Evolutionary conservation across 2,797 vertebrate genomes (phyloP), one percentile per base, ranked within the genome.

Genomic region (Gephyroberyx darwinii): DNA sequence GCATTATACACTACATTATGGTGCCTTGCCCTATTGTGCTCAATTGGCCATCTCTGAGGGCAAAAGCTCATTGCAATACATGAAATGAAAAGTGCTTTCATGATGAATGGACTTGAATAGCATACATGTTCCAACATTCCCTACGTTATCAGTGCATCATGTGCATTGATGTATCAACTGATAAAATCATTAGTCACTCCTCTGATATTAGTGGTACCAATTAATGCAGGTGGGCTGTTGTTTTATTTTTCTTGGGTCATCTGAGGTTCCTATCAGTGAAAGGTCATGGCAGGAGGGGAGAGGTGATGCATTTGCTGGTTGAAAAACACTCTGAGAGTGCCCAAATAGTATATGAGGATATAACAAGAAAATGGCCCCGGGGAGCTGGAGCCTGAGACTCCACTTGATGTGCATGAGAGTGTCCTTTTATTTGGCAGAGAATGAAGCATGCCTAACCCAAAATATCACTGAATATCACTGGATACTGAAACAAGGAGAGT

Each of bases 181-280:
- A 92, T 92, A 84, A 86, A 87, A 85, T 89, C 88, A 89, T 92
- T 88, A 89, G 90, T 93, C 91, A 91, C 82, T 63, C 77, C 81
- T 88, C 87, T 84, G 82, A 85, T 84, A 81, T 72, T 75, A 81
- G 79, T 31, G 66, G 80, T 76, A 82, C 63, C 86, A 92, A 89
- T 92, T 92, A 91, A 91, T 72, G 84, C 83, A 84, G 82, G 86
- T 88, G 82, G 85, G 79, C 83, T 12, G 80, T 74, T 82, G 76
- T 87, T 88, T 82, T 82, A 78, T 90, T 68, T 39, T 68, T 69
- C 77, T 83, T 69, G 19, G 77, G 81, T 83, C 65, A 69, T 56
- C 39, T 50, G 55, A 80, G 87, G 77, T 74, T 61, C 73, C 60
- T 77, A 74, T 74, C 66, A 68, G 74, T 17, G 70, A 71, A 81